phyloP scores from a whole-genome alignment of 2,113 vertebrate genomes.

The Sorex fumeus region DNA sequence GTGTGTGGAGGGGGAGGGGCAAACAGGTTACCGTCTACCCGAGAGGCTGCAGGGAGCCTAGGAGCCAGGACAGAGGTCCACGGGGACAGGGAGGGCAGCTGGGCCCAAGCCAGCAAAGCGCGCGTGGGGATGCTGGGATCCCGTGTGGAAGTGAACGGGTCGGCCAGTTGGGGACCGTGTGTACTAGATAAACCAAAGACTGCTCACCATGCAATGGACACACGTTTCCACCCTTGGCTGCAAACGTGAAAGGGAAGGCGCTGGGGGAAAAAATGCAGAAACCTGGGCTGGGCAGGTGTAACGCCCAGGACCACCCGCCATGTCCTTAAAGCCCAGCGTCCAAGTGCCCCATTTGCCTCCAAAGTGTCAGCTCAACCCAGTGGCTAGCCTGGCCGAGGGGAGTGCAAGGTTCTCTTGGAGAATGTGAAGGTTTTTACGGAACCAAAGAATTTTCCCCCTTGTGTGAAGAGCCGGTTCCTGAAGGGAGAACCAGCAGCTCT shows the following conservation, averaged over 20 bases:
- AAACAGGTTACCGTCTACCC: too few species aligned
- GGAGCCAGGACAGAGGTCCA: background rate
- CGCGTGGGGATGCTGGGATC: too few species aligned
- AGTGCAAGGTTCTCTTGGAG: slow-evolving; percentile 47
- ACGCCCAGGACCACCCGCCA: background rate
- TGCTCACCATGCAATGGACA: background rate
- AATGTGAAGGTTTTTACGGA: slow-evolving; percentile 45
- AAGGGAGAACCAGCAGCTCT: slow-evolving; percentile 5
- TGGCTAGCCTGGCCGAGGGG: background rate
- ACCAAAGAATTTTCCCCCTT: slow-evolving; percentile 58
- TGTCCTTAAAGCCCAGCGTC: background rate
- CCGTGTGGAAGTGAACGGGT: background rate
- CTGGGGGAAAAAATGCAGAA: too few species aligned
- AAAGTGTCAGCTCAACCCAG: background rate
- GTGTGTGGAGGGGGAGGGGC: too few species aligned
- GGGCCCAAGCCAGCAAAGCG: too few species aligned
- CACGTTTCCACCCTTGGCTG: slow-evolving; percentile 13
- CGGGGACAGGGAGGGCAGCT: background rate
- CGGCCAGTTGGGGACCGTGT: background rate
- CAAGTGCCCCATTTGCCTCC: background rate
- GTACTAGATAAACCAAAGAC: slow-evolving; percentile 81
- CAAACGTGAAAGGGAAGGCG: too few species aligned
- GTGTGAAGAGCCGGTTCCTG: background rate
- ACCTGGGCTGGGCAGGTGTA: too few species aligned
- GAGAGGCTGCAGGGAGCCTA: too few species aligned